Conservation (phyloP, 1,140 invertebrate species). For the Anastrepha obliqua region DNA sequence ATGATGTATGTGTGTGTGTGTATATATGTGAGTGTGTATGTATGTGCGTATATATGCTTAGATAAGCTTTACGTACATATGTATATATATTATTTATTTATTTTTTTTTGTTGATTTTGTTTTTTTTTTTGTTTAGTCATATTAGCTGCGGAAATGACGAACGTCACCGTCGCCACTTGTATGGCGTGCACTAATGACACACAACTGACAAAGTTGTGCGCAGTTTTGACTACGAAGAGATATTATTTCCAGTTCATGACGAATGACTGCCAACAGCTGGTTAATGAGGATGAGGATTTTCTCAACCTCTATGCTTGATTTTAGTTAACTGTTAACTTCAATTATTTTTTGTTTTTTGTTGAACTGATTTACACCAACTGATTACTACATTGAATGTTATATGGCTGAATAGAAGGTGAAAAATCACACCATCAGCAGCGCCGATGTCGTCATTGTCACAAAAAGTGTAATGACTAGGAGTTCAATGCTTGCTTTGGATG, state of each 20-base stretch:
- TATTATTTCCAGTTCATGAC: background rate
- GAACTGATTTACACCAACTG: too few species aligned
- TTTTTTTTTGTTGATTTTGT: too few species aligned
- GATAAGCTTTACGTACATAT: too few species aligned
- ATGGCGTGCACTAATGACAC: background rate
- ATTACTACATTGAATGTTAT: too few species aligned
- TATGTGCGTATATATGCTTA: background rate
- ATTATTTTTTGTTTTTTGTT: too few species aligned
- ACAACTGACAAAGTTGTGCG: background rate
- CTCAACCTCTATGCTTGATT: too few species aligned
- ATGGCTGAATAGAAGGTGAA: too few species aligned
- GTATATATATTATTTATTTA: background rate
- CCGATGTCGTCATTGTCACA: slow-evolving; percentile 58
- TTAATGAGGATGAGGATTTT: background rate
- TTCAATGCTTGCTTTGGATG: slow-evolving; percentile 32
- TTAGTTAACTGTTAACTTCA: too few species aligned
- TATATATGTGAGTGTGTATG: background rate
- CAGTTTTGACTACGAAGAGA: background rate
- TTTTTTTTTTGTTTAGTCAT: background rate
- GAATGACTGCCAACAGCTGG: background rate
- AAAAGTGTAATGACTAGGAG: background rate
- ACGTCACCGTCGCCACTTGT: background rate
- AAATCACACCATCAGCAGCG: background rate
- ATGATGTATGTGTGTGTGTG: too few species aligned
- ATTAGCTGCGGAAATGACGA: background rate